Evolutionary conservation across 2,797 vertebrate species (phyloP).

Genomic region (Perodicticus potto): DNA sequence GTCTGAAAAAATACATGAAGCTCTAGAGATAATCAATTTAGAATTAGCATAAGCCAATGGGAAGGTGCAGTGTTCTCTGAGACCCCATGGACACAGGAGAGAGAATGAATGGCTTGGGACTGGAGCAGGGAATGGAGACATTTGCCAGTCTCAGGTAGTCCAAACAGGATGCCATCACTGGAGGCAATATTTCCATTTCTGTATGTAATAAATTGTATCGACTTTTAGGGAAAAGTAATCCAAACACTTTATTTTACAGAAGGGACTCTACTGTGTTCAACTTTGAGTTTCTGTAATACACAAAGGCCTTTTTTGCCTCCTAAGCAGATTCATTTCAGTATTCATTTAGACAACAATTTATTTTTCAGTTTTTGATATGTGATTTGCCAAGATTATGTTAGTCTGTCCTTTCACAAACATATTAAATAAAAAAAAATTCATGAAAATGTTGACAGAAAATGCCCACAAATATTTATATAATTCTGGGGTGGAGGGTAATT

Average conservation of each 20-base stretch:
- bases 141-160: background rate
- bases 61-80: background rate
- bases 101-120: background rate
- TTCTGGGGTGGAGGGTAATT: background rate
- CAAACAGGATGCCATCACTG: background rate
- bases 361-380: background rate
- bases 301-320: background rate
- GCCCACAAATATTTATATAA: conserved; percentile 24
- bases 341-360: conserved; percentile 53
- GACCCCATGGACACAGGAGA: background rate
- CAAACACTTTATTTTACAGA: background rate
- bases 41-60: conserved; percentile 11
- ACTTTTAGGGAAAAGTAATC: background rate
- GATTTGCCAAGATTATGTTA: conserved; percentile 43
- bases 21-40: background rate
- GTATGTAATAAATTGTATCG: background rate
- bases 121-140: background rate
- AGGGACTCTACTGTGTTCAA: background rate
- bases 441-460: background rate
- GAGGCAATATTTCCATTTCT: background rate
- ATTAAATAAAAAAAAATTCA: conserved; percentile 12
- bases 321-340: background rate
- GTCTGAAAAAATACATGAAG: conserved; percentile 37
- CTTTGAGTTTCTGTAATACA: background rate
- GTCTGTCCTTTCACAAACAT: conserved; percentile 38